A percentile compares a stretch with the other conserved stretches of the same genome.
Evolutionary conservation across 2,113 vertebrate species (phyloP).

Genomic region (Mixornis gularis): DNA sequence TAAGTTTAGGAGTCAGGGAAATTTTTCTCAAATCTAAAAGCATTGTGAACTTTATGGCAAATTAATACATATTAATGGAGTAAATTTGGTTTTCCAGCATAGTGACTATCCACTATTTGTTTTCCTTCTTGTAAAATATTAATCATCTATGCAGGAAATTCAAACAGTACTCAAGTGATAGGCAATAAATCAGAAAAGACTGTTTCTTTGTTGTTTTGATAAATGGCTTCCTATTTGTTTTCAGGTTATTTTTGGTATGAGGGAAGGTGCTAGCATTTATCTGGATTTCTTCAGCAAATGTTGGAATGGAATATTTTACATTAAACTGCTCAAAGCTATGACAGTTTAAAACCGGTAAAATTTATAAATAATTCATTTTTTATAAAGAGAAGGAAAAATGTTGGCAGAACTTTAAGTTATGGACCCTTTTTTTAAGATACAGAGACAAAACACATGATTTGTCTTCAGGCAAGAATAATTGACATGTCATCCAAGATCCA

Average conservation of each 20-base stretch:
- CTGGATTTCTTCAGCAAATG: not conserved
- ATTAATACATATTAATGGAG: not conserved
- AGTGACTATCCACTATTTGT: not conserved
- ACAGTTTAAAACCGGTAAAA: slow-evolving; percentile 8
- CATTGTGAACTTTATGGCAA: not conserved
- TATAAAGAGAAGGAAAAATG: not conserved
- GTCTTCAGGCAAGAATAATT: slow-evolving; percentile 13
- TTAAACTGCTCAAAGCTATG: not conserved
- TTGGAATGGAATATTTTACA: not conserved
- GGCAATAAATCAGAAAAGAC: not conserved
- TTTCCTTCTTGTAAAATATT: not conserved
- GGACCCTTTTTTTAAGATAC: not conserved
- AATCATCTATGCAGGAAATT: not conserved
- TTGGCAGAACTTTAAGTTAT: not conserved
- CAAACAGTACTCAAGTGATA: not conserved
- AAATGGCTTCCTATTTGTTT: not conserved
- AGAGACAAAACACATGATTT: not conserved
- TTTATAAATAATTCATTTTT: slow-evolving; percentile 25
- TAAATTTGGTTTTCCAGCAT: not conserved
- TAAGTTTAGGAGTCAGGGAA: not conserved
- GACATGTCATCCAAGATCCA: not conserved
- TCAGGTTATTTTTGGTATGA: not conserved
- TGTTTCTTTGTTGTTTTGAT: not conserved
- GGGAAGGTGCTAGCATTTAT: not conserved
- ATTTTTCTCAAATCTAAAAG: not conserved